phyloP scores from a whole-genome alignment of 1,140 invertebrate genomes.

The Oscheius sp. region DNA sequence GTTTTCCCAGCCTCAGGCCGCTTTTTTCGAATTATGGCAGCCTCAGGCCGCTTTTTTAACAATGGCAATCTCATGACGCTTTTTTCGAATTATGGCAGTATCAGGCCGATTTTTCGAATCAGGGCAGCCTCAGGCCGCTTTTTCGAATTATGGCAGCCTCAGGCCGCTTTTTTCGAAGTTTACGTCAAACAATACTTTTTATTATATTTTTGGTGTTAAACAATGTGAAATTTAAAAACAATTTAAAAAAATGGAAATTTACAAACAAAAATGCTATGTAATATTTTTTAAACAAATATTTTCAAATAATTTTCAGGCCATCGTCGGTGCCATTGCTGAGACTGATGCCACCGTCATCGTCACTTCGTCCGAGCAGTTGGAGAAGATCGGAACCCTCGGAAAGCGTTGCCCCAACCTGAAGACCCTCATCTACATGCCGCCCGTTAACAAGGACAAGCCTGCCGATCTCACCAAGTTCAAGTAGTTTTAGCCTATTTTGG shows the following conservation, averaged over 20 bases:
- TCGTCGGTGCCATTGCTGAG: slow-evolving; percentile 28
- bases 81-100: too few species aligned
- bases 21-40: too few species aligned
- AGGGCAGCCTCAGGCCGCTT: too few species aligned
- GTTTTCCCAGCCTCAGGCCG: too few species aligned
- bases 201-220: too few species aligned
- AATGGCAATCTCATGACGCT: too few species aligned
- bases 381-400: slow-evolving; percentile 29
- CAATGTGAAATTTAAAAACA: not conserved
- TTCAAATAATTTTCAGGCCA: slow-evolving; percentile 5
- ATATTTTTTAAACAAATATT: not conserved
- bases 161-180: too few species aligned
- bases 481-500: not conserved
- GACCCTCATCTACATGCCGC: slow-evolving; percentile 32
- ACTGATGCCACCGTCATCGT: slow-evolving; percentile 33
- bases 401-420: slow-evolving; percentile 27
- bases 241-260: not conserved
- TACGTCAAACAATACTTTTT: too few species aligned
- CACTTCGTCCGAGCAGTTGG: slow-evolving; percentile 29
- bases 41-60: too few species aligned
- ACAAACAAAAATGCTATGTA: too few species aligned
- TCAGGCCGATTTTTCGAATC: too few species aligned
- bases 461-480: not conserved
- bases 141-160: too few species aligned
- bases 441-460: slow-evolving; percentile 12